Conservation (phyloP, 2,113 vertebrate genomes). For the Ammospiza nelsoni region DNA sequence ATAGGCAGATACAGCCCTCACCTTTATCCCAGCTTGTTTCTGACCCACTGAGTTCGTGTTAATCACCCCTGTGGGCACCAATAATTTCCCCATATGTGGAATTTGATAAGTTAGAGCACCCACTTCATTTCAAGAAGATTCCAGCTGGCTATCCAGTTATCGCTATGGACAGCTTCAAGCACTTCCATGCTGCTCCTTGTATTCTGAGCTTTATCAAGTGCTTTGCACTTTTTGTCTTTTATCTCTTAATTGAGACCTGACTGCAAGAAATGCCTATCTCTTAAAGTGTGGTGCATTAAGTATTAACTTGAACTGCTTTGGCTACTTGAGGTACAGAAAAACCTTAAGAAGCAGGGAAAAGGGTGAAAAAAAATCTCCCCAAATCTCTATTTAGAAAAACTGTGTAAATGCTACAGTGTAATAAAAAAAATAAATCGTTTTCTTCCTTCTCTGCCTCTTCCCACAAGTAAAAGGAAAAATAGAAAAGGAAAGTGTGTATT, state of each 20-base stretch:
- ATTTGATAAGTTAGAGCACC: conserved; percentile 98
- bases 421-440: not conserved
- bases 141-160: conserved; percentile 92
- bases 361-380: conserved; percentile 76
- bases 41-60: conserved; percentile 91
- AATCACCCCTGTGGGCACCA: conserved; percentile 96
- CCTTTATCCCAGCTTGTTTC: conserved; percentile 96
- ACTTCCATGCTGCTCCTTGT: conserved; percentile 85
- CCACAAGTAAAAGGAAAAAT: not conserved
- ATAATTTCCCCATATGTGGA: conserved; percentile 96
- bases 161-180: conserved; percentile 93
- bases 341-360: conserved; percentile 76
- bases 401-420: conserved; percentile 75
- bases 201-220: conserved; percentile 93
- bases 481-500: not conserved
- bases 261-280: conserved; percentile 95
- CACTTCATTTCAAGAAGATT: conserved; percentile 89
- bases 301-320: conserved; percentile 95
- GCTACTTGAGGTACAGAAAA: conserved; percentile 79
- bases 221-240: conserved; percentile 93
- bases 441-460: not conserved
- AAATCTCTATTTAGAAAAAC: conserved; percentile 79
- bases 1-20: conserved; percentile 92
- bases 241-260: conserved; percentile 97
- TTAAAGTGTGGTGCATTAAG: conserved; percentile 89